Conservation (phyloP, 1,140 invertebrate species). For the Trinorchestia longiramus region DNA sequence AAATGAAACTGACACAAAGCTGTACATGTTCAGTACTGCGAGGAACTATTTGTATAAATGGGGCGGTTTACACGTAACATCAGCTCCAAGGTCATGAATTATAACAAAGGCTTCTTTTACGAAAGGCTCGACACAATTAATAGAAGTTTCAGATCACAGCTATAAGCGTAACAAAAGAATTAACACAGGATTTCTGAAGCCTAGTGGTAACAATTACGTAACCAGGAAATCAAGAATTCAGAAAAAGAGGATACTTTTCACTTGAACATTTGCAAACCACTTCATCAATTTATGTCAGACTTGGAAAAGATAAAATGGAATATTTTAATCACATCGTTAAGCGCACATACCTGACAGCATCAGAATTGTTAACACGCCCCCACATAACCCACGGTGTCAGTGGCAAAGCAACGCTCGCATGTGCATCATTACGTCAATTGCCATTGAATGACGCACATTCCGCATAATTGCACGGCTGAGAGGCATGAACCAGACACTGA, state of each 20-base stretch:
- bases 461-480: not conserved
- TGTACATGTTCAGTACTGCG: not conserved
- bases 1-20: not conserved
- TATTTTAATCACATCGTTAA: not conserved
- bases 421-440: not conserved
- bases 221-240: too few species aligned
- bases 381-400: not conserved
- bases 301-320: not conserved
- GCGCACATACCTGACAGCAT: not conserved
- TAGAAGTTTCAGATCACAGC: too few species aligned
- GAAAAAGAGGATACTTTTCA: too few species aligned
- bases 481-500: not conserved
- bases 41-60: not conserved
- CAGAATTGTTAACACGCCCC: not conserved
- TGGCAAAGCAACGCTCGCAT: not conserved
- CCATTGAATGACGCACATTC: not conserved
- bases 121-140: too few species aligned
- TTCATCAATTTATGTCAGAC: not conserved
- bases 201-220: too few species aligned
- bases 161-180: too few species aligned
- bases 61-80: not conserved
- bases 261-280: not conserved
- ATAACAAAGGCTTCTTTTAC: too few species aligned
- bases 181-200: too few species aligned
- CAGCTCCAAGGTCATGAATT: not conserved